Conservation (phyloP, 2,797 vertebrate genomes). For the Podarcis lilfordi region DNA sequence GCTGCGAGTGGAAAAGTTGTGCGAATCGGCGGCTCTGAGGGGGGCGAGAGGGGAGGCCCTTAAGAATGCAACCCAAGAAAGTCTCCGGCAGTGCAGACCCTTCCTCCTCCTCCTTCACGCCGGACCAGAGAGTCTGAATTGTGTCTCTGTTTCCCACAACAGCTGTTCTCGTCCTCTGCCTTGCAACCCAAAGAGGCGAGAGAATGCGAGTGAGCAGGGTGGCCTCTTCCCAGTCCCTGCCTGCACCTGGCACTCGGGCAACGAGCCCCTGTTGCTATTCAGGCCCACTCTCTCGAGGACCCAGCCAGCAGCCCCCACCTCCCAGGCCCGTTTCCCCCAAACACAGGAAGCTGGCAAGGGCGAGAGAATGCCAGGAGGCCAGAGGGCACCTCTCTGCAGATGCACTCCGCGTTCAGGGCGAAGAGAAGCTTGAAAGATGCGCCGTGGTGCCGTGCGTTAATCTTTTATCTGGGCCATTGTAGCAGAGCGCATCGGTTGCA, state of each 20-base stretch:
- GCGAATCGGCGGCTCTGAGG: background rate
- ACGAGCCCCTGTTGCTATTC: background rate
- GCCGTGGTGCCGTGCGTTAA: background rate
- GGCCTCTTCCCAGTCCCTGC: background rate
- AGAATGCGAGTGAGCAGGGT: too few relatives aligned
- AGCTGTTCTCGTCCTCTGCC: background rate
- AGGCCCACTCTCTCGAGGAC: background rate
- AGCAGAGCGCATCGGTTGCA: background rate
- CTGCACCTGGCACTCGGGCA: background rate
- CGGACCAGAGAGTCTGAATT: background rate
- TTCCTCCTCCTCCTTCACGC: too few relatives aligned
- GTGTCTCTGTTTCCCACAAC: accelerated
- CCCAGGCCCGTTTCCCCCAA: background rate
- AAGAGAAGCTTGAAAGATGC: background rate
- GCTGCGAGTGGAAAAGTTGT: background rate
- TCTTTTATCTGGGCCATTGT: background rate
- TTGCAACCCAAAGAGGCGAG: background rate
- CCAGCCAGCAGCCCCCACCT: background rate
- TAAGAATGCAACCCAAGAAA: too few relatives aligned
- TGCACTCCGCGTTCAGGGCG: too few relatives aligned
- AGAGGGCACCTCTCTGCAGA: background rate
- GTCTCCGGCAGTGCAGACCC: too few relatives aligned
- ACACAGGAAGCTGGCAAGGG: background rate
- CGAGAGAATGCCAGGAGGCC: background rate
- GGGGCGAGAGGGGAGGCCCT: too few relatives aligned